A percentile compares a stretch with the other conserved stretches of the same genome.
Conservation (phyloP, 2,113 vertebrate genomes). For the Otolemur garnettii region DNA sequence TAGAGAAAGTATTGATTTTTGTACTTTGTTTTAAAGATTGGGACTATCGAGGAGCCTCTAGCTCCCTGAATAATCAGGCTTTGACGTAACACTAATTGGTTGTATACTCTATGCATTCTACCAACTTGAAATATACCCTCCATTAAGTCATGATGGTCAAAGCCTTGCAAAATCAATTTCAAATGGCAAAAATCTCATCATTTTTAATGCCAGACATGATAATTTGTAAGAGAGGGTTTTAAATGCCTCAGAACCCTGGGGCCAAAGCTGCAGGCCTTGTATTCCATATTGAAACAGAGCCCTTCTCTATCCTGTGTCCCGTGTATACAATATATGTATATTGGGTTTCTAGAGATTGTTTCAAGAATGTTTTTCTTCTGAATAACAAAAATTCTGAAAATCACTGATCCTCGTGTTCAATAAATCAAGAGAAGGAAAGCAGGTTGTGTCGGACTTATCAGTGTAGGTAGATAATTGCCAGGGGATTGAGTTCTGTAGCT, state of each 20-base stretch:
- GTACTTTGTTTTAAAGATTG: neutral
- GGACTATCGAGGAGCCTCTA: neutral
- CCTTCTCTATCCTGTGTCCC: neutral
- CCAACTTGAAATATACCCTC: neutral
- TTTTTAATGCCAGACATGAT: neutral
- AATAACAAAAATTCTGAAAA: neutral
- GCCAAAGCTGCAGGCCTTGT: neutral
- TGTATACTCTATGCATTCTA: neutral
- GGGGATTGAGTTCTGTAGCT: neutral
- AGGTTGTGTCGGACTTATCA: neutral
- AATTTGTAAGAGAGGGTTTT: neutral
- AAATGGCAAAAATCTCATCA: neutral
- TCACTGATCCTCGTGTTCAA: neutral
- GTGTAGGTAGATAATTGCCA: neutral
- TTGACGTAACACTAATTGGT: neutral
- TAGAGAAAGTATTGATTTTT: neutral
- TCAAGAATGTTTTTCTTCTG: constrained; percentile 30
- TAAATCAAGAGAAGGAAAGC: neutral
- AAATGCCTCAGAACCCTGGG: neutral
- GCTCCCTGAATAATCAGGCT: neutral
- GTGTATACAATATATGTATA: neutral
- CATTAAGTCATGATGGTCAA: neutral
- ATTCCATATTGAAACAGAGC: neutral
- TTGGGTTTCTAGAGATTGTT: neutral
- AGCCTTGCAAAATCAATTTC: neutral